Base-by-base conservation (phyloP, 2,797 vertebrate genomes). In the Diplodus sargus region DNA sequence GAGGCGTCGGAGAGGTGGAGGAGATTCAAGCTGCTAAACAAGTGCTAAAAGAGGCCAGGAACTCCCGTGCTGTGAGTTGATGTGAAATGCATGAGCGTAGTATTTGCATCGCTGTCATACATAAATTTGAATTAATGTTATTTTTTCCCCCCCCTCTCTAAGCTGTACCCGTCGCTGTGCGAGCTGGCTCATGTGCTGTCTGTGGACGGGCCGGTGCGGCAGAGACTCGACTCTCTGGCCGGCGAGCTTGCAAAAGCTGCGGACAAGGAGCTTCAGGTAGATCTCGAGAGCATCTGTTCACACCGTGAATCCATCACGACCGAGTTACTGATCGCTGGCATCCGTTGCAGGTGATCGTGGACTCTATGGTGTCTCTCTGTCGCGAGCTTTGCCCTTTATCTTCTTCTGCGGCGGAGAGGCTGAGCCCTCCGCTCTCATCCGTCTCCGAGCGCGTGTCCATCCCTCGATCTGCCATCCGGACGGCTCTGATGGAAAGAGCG, bases 121-220 rank as follows among this genome's bases (percentile, higher is more conserved):
- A 22, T 34, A 63, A 62, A 69, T 39, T 30, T 75, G 2, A 74
- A 66, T 58, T 0, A 0, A 42, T n/a, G 1, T 17, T 18, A 22
- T 1, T 25, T 25, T 16, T 39, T 47, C 14, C 1, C 66, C 25
- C 18, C 34, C 66, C 28, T 52, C 59, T 56, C 42, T 22, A 70
- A 98, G 97, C 94, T 97, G n/a, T 97, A 97, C 86, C 97, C 97
- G 14, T 97, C 97, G 57, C 94, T 98, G 67, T 97, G 96, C 18
- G 97, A 97, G 89, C 92, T 97, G 90, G 97, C 96, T 62, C 97
- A 97, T 34, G 96, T 97, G 58, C 91, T 97, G 79, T 97, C 96
- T 39, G 96, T 94, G 51, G 97, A 97, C 0, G 97, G 97, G 45
- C 97, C 97, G 0, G 97, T 97, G 76, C 91, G 96, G 25, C 97